These are phyloP conservation scores for Heliconius charithonia DNA, from an alignment of 2,888 invertebrate species.

Conservation along the genomic window DNA sequence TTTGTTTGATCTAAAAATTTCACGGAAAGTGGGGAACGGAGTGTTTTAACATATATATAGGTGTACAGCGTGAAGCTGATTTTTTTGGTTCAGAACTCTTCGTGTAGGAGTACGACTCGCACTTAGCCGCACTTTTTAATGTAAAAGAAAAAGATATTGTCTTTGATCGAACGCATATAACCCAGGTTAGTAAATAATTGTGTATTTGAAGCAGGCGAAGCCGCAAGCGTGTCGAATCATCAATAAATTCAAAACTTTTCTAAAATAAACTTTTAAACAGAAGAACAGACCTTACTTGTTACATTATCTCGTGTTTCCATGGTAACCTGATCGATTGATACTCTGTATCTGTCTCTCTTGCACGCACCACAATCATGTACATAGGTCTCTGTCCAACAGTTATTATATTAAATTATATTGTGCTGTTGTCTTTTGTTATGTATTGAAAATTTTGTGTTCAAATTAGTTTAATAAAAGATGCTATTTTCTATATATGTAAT, in stretches of 20 bases:
- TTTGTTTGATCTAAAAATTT: too few species aligned
- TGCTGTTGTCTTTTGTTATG: slow-evolving; percentile 18
- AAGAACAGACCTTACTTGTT: slow-evolving; percentile 34
- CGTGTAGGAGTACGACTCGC: too few species aligned
- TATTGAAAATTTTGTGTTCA: not conserved
- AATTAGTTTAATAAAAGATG: not conserved
- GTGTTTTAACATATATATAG: too few species aligned
- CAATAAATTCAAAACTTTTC: slow-evolving; percentile 11
- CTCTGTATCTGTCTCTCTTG: slow-evolving; percentile 51
- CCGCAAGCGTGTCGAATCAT: too few species aligned
- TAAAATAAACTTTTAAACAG: slow-evolving; percentile 20
- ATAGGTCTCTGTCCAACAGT: slow-evolving; percentile 36
- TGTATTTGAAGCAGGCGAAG: too few species aligned
- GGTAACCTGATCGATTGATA: slow-evolving; percentile 72
- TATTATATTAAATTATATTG: slow-evolving; percentile 32
- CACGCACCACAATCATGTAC: slow-evolving; percentile 23
- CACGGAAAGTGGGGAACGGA: too few species aligned
- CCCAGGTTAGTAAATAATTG: too few species aligned
- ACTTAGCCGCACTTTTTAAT: too few species aligned
- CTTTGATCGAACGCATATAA: too few species aligned
- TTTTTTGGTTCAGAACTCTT: too few species aligned
- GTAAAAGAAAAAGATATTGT: too few species aligned
- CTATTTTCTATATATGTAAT: not conserved
- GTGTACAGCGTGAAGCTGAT: too few species aligned
- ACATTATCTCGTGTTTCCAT: slow-evolving; percentile 52